Percentiles rank a stretch among this genome's conserved stretches.
phyloP scores from a whole-genome alignment of 2,797 vertebrate genomes.

The Gymnoscopelus microlampas region DNA sequence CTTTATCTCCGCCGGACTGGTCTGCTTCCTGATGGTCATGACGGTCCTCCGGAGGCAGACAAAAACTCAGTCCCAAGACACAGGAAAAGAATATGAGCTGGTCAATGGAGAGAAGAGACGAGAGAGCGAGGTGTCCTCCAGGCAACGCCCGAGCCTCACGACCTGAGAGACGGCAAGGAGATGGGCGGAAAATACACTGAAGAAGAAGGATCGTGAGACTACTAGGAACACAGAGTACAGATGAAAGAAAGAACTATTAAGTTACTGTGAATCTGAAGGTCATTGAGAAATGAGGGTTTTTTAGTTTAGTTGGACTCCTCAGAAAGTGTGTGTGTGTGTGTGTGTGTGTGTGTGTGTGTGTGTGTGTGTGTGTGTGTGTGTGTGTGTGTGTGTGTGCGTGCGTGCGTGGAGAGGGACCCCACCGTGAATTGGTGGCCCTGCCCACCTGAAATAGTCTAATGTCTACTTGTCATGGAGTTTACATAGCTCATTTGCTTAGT shows the following conservation, averaged over 20 bases:
- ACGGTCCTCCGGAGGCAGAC: slow-evolving; percentile 58
- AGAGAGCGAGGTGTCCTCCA: too few relatives aligned
- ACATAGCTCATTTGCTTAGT: too few relatives aligned
- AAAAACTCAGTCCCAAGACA: background rate
- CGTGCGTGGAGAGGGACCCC: background rate
- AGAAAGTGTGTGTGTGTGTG: slow-evolving; percentile 1
- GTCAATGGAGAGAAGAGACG: slow-evolving; percentile 8
- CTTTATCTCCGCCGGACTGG: slow-evolving; percentile 72
- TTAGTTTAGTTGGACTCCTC: background rate
- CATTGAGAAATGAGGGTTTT: slow-evolving; percentile 2
- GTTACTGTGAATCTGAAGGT: too few relatives aligned
- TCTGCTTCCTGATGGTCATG: slow-evolving; percentile 74
- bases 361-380: background rate
- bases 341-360: slow-evolving; percentile 3
- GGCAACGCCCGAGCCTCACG: slow-evolving; percentile 9
- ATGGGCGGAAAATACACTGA: too few relatives aligned
- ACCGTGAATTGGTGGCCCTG: too few relatives aligned
- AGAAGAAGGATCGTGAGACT: too few relatives aligned
- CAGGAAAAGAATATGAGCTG: slow-evolving; percentile 27
- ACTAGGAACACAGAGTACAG: too few relatives aligned
- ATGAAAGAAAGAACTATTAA: too few relatives aligned
- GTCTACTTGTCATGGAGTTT: too few relatives aligned
- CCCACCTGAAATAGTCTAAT: too few relatives aligned
- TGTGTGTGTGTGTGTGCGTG: too few relatives aligned
- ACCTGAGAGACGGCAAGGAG: slow-evolving; percentile 19